Conservation (phyloP, 37 sponge, comb jelly and placozoan species). For the Beroe forskalii region DNA sequence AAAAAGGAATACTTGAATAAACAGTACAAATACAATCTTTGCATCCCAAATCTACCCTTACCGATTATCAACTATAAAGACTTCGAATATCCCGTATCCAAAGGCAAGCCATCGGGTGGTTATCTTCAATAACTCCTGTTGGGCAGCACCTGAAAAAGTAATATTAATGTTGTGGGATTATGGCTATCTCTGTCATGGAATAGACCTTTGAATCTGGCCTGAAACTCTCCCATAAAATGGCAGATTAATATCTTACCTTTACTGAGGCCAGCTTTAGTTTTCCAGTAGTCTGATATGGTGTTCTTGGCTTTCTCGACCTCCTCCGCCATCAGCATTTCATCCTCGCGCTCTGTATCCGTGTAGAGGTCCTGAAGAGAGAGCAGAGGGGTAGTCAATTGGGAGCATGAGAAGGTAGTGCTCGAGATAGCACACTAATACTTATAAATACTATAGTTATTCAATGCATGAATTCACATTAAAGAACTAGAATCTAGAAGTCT, state of each 20-base stretch:
- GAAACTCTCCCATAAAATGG: too few relatives aligned
- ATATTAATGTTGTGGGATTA: neutral
- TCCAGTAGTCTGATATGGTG: constrained; percentile 37
- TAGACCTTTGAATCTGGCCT: too few relatives aligned
- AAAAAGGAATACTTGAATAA: too few relatives aligned
- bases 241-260: too few relatives aligned
- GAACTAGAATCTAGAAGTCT: too few relatives aligned
- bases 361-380: constrained; percentile 17
- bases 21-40: too few relatives aligned
- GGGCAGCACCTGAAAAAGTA: constrained; percentile 23
- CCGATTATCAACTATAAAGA: constrained; percentile 45
- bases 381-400: neutral
- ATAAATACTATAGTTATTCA: too few relatives aligned
- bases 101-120: constrained; percentile 61
- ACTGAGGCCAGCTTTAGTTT: constrained; percentile 40
- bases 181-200: neutral
- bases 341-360: constrained; percentile 48
- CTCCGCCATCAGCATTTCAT: constrained; percentile 53
- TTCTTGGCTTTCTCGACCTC: constrained; percentile 38
- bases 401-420: too few relatives aligned
- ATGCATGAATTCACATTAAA: too few relatives aligned
- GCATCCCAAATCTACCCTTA: too few relatives aligned
- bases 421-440: too few relatives aligned
- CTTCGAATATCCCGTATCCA: constrained; percentile 57
- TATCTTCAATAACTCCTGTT: constrained; percentile 47